Conservation (phyloP, 2,113 vertebrate genomes). For the Leiothrix lutea region DNA sequence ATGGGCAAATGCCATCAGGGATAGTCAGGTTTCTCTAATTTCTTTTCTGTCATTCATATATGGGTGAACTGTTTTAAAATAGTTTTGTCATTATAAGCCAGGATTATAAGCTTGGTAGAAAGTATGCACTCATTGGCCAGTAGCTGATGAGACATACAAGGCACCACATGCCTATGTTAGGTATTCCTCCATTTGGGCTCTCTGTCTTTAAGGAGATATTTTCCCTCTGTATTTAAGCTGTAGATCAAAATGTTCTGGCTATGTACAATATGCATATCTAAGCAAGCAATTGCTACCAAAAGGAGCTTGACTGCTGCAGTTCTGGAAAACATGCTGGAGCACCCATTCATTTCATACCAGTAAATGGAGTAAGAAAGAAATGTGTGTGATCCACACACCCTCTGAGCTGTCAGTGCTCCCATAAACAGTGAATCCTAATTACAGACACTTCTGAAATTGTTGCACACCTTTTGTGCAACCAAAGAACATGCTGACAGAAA, state of each 20-base stretch:
- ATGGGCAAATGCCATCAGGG: neutral
- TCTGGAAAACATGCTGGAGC: neutral
- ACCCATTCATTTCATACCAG: neutral
- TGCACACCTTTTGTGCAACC: neutral
- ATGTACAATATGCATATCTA: neutral
- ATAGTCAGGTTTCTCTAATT: neutral
- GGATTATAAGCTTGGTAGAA: neutral
- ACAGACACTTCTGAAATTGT: neutral
- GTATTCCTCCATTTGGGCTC: neutral
- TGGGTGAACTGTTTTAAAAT: neutral
- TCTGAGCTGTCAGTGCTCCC: neutral
- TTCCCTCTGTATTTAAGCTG: neutral
- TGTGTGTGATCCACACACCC: accelerated
- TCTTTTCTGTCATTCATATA: neutral
- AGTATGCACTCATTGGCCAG: accelerated
- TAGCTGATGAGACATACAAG: neutral
- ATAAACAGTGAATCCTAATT: neutral
- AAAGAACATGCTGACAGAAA: neutral
- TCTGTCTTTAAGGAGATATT: neutral
- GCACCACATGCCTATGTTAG: neutral
- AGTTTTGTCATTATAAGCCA: neutral
- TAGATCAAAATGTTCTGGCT: neutral
- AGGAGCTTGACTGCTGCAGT: neutral
- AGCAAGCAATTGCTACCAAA: neutral
- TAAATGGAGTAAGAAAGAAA: neutral